phyloP scores from a whole-genome alignment of 92 coral and sea anemone genomes.

The Zoanthus solanderi region DNA sequence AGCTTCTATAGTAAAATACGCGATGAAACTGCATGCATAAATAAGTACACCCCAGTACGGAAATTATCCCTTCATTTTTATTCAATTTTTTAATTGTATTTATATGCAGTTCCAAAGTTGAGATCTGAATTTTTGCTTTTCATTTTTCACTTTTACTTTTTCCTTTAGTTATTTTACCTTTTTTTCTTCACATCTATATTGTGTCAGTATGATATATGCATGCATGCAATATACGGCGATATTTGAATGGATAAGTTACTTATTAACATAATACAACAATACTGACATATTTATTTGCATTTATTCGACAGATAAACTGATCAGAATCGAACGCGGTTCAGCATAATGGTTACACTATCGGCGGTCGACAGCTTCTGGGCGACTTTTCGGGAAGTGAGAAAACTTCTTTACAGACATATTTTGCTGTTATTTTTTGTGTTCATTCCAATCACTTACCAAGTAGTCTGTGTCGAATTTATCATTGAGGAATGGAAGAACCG shows the following conservation, averaged over 20 bases:
- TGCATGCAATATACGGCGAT: background rate
- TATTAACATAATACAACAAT: slow-evolving; percentile 24
- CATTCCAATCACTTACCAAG: slow-evolving; percentile 76
- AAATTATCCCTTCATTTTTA: too few species aligned
- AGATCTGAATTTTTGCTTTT: too few species aligned
- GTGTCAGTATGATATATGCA: too few species aligned
- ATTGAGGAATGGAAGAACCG: slow-evolving; percentile 67
- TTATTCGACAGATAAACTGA: slow-evolving; percentile 18
- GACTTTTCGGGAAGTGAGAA: slow-evolving; percentile 65
- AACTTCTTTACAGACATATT: slow-evolving; percentile 63
- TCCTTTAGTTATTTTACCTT: too few species aligned
- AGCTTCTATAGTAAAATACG: too few species aligned
- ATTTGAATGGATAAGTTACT: background rate
- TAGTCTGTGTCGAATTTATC: slow-evolving; percentile 70
- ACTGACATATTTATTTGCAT: slow-evolving; percentile 29
- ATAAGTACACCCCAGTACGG: too few species aligned
- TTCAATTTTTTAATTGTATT: too few species aligned
- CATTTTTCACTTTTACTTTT: too few species aligned
- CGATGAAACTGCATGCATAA: too few species aligned
- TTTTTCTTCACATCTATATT: too few species aligned
- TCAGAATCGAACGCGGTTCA: background rate
- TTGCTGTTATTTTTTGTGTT: slow-evolving; percentile 64
- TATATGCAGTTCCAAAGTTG: too few species aligned
- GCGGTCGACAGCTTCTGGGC: slow-evolving; percentile 77
- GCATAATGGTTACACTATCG: slow-evolving; percentile 60